These are phyloP conservation scores for Dicycla oo DNA, from an alignment of 2,888 invertebrate genomes.

Conservation along the genomic window DNA sequence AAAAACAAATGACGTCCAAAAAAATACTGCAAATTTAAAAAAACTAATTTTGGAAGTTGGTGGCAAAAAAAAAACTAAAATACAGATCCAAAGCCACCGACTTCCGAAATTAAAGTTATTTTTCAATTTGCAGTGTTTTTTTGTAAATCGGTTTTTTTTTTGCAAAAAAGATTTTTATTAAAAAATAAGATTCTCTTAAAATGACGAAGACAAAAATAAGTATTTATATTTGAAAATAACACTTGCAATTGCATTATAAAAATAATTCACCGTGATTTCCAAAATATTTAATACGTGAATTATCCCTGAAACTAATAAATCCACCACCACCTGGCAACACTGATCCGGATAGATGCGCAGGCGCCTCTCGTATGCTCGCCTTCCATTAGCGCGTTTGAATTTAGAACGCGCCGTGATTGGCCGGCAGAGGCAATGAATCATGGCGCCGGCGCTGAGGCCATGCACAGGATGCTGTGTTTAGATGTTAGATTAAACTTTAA, in stretches of 20 bases:
- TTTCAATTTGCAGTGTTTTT: too few species aligned
- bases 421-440: constrained; percentile 80
- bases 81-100: too few species aligned
- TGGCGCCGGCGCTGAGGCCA: constrained; percentile 76
- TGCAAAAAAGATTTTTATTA: too few species aligned
- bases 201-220: neutral
- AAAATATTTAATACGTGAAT: neutral
- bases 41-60: too few species aligned
- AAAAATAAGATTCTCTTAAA: neutral
- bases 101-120: too few species aligned
- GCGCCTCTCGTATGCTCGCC: constrained; percentile 82
- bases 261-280: neutral
- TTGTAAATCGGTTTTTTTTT: too few species aligned
- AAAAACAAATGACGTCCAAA: too few species aligned
- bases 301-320: constrained; percentile 26
- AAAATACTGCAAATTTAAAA: too few species aligned
- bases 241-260: neutral
- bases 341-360: constrained; percentile 77
- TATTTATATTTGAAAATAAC: neutral
- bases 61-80: too few species aligned
- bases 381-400: constrained; percentile 89
- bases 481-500: constrained; percentile 43
- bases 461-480: constrained; percentile 60
- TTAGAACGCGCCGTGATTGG: constrained; percentile 85
- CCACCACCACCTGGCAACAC: constrained; percentile 72